Conservation (phyloP, 2,797 vertebrate species). For the Yasuhikotakia modesta region DNA sequence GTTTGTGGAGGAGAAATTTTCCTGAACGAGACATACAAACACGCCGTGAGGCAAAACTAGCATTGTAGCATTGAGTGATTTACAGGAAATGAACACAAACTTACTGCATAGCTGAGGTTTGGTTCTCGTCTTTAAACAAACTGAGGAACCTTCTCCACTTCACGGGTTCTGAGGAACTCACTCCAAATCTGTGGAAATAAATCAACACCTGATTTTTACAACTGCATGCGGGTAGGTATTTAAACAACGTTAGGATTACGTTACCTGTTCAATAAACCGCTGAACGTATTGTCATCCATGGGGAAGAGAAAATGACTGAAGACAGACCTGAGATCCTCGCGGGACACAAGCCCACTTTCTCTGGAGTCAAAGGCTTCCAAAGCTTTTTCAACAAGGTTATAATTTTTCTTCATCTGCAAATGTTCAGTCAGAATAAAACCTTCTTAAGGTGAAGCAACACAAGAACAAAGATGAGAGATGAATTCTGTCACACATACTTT, state of each 20-base stretch:
- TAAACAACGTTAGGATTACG: not conserved
- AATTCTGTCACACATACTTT: conserved; percentile 66
- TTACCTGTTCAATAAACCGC: conserved; percentile 78
- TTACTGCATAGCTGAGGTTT: conserved; percentile 40
- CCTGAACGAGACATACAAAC: conserved; percentile 31
- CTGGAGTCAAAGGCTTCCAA: conserved; percentile 73
- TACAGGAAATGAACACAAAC: not conserved
- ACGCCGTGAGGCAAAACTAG: not conserved
- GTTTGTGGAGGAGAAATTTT: conserved; percentile 25
- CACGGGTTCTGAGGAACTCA: conserved; percentile 65
- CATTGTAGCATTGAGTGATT: not conserved
- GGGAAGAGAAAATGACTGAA: conserved; percentile 76
- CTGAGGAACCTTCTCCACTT: conserved; percentile 75
- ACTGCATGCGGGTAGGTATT: not conserved
- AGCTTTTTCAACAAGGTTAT: conserved; percentile 67
- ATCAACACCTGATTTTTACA: conserved; percentile 31
- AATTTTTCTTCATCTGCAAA: conserved; percentile 67
- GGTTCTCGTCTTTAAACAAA: conserved; percentile 56
- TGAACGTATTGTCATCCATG: conserved; percentile 71
- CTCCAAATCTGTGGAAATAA: conserved; percentile 65
- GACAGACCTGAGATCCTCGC: conserved; percentile 76
- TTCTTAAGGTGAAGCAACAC: not conserved
- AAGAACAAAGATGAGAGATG: too few species aligned
- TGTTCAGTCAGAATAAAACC: not conserved
- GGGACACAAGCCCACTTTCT: conserved; percentile 70